These are phyloP conservation scores for Ceratina australensis DNA, from an alignment of 1,140 invertebrate genomes.

Conservation along the genomic window DNA sequence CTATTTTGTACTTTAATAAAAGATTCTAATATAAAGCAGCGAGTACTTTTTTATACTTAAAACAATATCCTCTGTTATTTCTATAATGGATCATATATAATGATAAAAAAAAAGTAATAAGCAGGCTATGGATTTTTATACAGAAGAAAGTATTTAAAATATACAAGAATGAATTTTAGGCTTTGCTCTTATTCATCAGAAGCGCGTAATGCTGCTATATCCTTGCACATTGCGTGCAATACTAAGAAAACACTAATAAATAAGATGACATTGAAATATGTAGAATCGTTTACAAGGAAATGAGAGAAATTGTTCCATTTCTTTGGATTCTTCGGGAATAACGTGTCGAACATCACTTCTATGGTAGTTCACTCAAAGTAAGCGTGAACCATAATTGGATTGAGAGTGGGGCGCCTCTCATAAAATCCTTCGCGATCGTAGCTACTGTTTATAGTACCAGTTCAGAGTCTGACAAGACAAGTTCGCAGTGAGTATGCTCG, in stretches of 20 bases:
- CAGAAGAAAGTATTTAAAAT: neutral
- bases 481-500: slow-evolving; percentile 53
- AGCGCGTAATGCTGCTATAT: no score
- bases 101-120: no score
- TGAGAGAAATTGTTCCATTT: slow-evolving; percentile 26
- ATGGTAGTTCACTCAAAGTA: neutral
- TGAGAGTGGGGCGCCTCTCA: slow-evolving; percentile 57
- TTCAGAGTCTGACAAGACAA: slow-evolving; percentile 35
- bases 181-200: no score
- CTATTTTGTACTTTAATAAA: slow-evolving; percentile 16
- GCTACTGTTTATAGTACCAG: slow-evolving; percentile 62
- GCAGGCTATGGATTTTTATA: no score
- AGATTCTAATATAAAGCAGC: neutral
- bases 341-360: neutral
- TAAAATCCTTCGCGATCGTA: slow-evolving; percentile 56
- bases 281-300: neutral
- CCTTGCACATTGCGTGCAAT: no score
- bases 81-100: no score
- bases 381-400: slow-evolving; percentile 50
- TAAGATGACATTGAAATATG: neutral
- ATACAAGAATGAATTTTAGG: neutral
- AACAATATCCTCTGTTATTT: neutral
- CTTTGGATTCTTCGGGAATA: slow-evolving; percentile 20
- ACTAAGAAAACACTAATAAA: no score
- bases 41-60: neutral